Evolutionary conservation across 2,113 vertebrate species (phyloP).

Genomic region (Grammomys surdaster): DNA sequence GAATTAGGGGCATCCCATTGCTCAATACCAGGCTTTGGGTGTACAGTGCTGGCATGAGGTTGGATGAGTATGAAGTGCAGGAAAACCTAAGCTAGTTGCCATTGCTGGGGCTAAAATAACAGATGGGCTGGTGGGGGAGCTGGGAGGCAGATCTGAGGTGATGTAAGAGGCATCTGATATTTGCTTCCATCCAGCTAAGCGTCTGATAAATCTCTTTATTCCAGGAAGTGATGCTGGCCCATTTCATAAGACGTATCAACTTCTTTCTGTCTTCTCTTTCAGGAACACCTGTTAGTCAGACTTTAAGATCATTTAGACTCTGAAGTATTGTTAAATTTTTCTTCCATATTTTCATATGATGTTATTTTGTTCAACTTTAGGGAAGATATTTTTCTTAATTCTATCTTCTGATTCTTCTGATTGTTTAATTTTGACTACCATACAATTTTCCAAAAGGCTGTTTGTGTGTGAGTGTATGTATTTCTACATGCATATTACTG

Average conservation of each 20-base stretch:
- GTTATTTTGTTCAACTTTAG: slow-evolving; percentile 11
- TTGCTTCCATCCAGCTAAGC: neutral
- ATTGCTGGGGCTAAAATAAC: neutral
- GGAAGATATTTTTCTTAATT: slow-evolving; percentile 43
- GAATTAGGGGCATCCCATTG: neutral
- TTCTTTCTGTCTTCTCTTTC: slow-evolving; percentile 56
- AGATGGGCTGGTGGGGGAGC: neutral
- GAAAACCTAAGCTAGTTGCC: neutral
- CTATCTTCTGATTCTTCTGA: slow-evolving; percentile 26
- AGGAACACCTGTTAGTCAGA: slow-evolving; percentile 65
- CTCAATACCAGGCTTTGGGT: neutral
- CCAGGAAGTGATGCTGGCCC: slow-evolving; percentile 20
- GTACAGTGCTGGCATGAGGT: neutral
- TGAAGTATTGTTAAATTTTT: slow-evolving; percentile 61
- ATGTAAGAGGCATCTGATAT: neutral
- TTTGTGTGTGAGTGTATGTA: neutral
- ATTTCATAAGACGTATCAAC: neutral
- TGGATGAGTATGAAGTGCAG: neutral
- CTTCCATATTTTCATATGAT: slow-evolving; percentile 39
- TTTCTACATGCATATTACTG: neutral
- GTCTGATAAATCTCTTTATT: slow-evolving; percentile 40
- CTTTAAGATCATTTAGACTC: slow-evolving; percentile 41
- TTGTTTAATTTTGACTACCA: slow-evolving; percentile 6
- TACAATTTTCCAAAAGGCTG: slow-evolving; percentile 18
- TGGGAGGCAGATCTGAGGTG: neutral